phyloP scores from a whole-genome alignment of 2,797 vertebrate genomes.

The Notolepis coatsorum region DNA sequence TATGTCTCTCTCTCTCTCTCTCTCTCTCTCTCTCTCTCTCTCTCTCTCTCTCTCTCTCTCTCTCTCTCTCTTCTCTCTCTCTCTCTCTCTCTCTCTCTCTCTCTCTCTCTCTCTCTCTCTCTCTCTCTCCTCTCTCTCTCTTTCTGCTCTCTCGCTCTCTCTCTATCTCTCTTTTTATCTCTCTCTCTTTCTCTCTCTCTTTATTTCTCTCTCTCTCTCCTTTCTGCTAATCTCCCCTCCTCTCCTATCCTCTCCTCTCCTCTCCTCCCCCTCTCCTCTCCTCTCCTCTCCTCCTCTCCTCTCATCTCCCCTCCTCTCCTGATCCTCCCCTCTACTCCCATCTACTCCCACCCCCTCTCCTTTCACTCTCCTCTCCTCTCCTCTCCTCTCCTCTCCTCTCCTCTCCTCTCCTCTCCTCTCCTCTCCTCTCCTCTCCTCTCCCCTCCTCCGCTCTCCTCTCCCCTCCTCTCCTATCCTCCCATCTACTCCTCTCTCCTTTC shows the following conservation, averaged over 20 bases:
- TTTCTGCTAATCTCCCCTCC: not conserved
- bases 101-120: not conserved
- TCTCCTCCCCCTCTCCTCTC: not conserved
- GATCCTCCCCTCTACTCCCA: not conserved
- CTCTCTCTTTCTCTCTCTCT: not conserved
- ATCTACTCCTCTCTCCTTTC: conserved; percentile 18
- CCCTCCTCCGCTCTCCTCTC: not conserved
- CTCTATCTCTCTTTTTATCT: not conserved
- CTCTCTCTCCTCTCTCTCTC: not conserved
- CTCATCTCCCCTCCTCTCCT: too few species aligned
- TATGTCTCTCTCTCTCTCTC: not conserved
- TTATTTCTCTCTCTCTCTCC: not conserved
- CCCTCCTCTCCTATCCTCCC: not conserved
- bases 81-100: too few species aligned
- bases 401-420: not conserved
- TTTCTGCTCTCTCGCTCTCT: not conserved
- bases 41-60: not conserved
- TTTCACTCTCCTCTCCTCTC: not conserved
- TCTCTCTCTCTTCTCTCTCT: not conserved
- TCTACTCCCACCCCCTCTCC: not conserved
- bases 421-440: not conserved
- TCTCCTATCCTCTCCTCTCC: not conserved
- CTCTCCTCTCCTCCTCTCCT: not conserved
- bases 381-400: not conserved
- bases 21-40: not conserved